phyloP scores from a whole-genome alignment of 2,888 invertebrate genomes.

The Ectemnius cavifrons region DNA sequence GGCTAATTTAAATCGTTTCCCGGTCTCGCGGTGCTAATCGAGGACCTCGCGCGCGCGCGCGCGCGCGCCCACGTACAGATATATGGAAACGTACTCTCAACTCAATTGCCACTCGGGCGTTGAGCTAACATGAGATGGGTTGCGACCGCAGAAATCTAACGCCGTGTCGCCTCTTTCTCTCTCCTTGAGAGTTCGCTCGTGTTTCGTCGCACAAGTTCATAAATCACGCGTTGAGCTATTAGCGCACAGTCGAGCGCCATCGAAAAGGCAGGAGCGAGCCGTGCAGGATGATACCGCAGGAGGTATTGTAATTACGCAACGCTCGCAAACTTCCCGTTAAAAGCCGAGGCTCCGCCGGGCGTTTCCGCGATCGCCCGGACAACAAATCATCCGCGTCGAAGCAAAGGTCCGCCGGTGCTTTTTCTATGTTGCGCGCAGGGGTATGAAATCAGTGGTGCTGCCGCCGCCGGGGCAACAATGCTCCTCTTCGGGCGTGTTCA shows the following conservation, averaged over 20 bases:
- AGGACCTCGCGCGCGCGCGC: too few species aligned
- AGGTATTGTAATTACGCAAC: not conserved
- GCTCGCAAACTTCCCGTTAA: slow-evolving; percentile 3
- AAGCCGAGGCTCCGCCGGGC: not conserved
- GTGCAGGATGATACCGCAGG: not conserved
- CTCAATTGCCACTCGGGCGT: too few species aligned
- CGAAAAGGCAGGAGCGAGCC: not conserved
- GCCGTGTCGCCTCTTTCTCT: too few species aligned
- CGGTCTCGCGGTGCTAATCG: too few species aligned
- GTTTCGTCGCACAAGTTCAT: not conserved
- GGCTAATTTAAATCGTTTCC: too few species aligned
- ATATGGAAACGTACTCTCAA: too few species aligned
- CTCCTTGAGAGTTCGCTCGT: too few species aligned
- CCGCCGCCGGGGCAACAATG: not conserved
- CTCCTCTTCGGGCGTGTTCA: not conserved
- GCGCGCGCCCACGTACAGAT: too few species aligned
- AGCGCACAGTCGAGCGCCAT: not conserved
- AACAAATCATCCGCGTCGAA: slow-evolving; percentile 7
- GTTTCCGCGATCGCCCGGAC: slow-evolving; percentile 4
- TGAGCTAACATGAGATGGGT: too few species aligned
- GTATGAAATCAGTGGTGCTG: not conserved
- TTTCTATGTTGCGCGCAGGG: not conserved
- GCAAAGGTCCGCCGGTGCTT: not conserved
- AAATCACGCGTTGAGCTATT: not conserved
- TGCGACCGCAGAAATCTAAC: too few species aligned